Base-by-base conservation (phyloP, 1,140 invertebrate genomes). In the Caenorhabditis brenneri region DNA sequence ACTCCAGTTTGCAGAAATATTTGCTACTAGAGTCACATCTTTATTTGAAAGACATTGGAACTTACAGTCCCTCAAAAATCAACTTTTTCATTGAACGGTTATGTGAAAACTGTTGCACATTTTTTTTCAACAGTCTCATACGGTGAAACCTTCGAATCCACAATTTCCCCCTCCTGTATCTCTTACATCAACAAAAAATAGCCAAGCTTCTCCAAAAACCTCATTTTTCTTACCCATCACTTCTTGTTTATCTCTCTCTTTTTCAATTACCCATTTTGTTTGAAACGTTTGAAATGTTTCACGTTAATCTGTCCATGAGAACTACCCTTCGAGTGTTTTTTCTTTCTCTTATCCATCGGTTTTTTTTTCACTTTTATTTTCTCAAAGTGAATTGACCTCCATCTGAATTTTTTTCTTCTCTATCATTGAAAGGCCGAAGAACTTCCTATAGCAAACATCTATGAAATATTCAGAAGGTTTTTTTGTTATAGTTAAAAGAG, bases 241-340 rank as follows among this genome's bases (percentile, higher is more conserved):
- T 4, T 31, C 33, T 42, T n/a, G n/a, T 42, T 22, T 29, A 10
- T 55, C 7, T 55, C 22, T 27, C 22, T 74, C 16, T 74, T 74
- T 74, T 33, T 74, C 36, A 74, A 74, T 74, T 74, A 74, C 65
- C n/a, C 65, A 74, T 31, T 42, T 74, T 42, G 27, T 39, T 74
- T 74, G 36, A 74, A 74, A 74, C 65, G 36, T 74, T 74, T 74
- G 65, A 74, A 74, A 74, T 24, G 65, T 74, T 74, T 74, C 65
- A 46, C 65, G 36, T 42, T 74, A 74, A 74, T 74, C 65, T 74
- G 33, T 9, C 65, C 65, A 74, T 74, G 65, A 46, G 65, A 74
- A 74, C 65, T 42, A 24, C 65, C 10, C 53, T 27, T 58, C 9
- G 24, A 15, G n/a, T 58, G 53, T 24, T 24, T 33, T 74, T 42